Base-by-base conservation (phyloP, 2,888 invertebrate species). In the Andrena bicolor region DNA sequence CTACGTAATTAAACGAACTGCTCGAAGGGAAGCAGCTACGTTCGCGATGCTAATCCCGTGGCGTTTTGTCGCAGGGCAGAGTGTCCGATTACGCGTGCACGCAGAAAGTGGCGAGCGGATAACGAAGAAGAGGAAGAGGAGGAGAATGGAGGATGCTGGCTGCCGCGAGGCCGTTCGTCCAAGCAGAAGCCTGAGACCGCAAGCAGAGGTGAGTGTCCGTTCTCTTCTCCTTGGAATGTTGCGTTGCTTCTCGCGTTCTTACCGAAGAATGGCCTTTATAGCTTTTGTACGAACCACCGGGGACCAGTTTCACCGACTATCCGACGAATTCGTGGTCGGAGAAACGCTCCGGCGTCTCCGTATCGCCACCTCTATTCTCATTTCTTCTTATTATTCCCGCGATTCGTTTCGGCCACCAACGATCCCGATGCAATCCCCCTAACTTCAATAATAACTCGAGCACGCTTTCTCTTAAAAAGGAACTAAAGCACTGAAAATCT, bases 121-220 rank as follows among this genome's bases (percentile, higher is more conserved):
- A 63, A 75, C 51, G 61, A 79, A 53, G 71, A 41, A 5, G 41
- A 41, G 41, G 41, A 41, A 41, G 41, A 76, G 83, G 73, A 77
- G 30, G 71, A 30, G 69, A 82, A 84, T 51, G 79, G 74, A 86
- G 78, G 83, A 78, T 83, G 84, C 53, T 72, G 82, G 65, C 69
- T 73, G 77, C 73, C 76, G 82, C 26, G 86, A 86, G 77, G 83
- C 79, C 69, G 85, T 78, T 80, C 86, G 83, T 77, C 80, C 76
- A 79, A 66, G 88, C 83, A 85, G 86, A 81, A 88, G 83, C 86
- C 56, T 80, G 81, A 82, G 85, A 86, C 83, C 88, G 74, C 79
- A 66, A 79, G 41, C 72, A 78, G 51, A 89, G 89, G 89, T 87
- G 89, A 88, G 89, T 89, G 89, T 64, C 85, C 88, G 85, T 81